Conservation (phyloP, 1,140 invertebrate genomes). For the Belonocnema kinseyi region DNA sequence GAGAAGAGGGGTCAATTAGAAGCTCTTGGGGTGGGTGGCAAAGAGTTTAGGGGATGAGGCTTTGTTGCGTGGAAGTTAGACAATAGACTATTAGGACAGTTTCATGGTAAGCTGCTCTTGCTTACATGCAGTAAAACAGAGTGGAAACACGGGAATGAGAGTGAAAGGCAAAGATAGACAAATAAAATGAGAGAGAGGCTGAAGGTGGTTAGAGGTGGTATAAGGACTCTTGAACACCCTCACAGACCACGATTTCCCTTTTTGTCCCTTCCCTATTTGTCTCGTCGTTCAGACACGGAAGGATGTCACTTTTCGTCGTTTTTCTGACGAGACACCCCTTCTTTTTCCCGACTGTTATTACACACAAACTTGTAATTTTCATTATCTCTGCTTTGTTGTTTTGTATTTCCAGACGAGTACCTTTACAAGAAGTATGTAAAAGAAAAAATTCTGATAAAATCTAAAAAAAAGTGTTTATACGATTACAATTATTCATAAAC, state of each 20-base stretch:
- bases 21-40: not conserved
- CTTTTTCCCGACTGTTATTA: slow-evolving; percentile 5
- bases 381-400: not conserved
- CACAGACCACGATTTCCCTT: not conserved
- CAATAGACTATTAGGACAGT: slow-evolving; percentile 56
- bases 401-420: not conserved
- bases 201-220: not conserved
- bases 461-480: too few relatives aligned
- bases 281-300: not conserved
- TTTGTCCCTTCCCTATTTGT: slow-evolving; percentile 31
- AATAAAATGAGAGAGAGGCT: slow-evolving; percentile 1
- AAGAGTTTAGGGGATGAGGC: slow-evolving; percentile 46
- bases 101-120: slow-evolving; percentile 50
- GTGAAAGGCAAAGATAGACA: not conserved
- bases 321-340: not conserved
- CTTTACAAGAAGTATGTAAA: not conserved
- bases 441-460: not conserved
- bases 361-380: slow-evolving; percentile 4
- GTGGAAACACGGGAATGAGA: slow-evolving; percentile 17
- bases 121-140: slow-evolving; percentile 27
- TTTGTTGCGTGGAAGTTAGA: slow-evolving; percentile 54
- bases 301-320: slow-evolving; percentile 13
- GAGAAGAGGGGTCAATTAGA: not conserved
- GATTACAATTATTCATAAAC: too few relatives aligned
- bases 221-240: slow-evolving; percentile 11